phyloP scores from a whole-genome alignment of 35 echinoderm and acorn worm species.

The Patiria miniata region DNA sequence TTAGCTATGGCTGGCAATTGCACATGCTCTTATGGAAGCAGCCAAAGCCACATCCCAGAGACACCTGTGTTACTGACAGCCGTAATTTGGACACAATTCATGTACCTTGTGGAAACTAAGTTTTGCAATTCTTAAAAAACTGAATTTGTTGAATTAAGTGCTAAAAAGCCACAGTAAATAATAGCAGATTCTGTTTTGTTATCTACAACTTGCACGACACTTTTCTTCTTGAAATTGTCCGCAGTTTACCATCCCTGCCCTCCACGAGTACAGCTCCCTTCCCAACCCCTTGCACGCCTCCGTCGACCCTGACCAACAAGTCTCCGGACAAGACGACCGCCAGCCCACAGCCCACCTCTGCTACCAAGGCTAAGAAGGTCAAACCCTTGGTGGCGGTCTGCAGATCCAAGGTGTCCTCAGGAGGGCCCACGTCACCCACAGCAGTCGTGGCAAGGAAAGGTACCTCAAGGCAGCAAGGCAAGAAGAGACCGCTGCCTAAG shows the following conservation, averaged over 20 bases:
- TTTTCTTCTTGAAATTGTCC: not conserved
- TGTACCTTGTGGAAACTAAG: too few species aligned
- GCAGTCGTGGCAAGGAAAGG: not conserved
- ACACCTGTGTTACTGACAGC: too few species aligned
- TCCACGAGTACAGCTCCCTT: slow-evolving; percentile 8
- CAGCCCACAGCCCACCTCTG: not conserved
- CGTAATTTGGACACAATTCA: too few species aligned
- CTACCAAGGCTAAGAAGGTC: not conserved
- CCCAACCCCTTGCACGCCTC: slow-evolving; percentile 5
- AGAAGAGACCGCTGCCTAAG: slow-evolving; percentile 61
- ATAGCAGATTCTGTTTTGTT: not conserved
- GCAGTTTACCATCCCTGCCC: not conserved
- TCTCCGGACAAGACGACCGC: not conserved
- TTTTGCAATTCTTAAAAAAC: too few species aligned
- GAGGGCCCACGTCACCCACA: not conserved
- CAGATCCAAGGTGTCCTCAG: slow-evolving; percentile 10
- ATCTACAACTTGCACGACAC: not conserved
- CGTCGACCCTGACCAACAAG: not conserved
- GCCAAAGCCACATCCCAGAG: too few species aligned
- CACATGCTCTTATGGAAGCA: too few species aligned
- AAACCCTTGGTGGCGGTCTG: not conserved
- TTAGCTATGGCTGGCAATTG: too few species aligned
- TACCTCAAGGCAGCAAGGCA: not conserved
- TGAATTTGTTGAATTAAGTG: too few species aligned
- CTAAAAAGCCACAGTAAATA: too few species aligned